A percentile compares a stretch with the other conserved stretches of the same genome.
Conservation (phyloP, 1,140 invertebrate species). For the Drosophila kohkoa region DNA sequence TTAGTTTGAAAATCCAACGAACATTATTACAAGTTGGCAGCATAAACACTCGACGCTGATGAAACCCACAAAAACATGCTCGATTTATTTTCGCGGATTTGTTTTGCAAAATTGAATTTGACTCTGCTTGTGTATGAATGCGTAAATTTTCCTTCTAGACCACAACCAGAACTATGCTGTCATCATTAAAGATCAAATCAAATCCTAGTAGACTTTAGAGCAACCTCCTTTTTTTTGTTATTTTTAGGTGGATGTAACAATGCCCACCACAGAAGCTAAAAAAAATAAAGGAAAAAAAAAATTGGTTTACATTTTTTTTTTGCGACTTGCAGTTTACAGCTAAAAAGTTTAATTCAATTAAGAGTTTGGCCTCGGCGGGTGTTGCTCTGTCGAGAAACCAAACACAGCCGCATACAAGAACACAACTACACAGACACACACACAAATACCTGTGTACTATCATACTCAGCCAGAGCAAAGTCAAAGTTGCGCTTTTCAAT, state of each 20-base stretch:
- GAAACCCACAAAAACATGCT: background rate
- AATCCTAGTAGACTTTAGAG: background rate
- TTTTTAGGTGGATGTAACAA: constrained; percentile 12
- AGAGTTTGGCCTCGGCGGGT: constrained; percentile 52
- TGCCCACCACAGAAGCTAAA: background rate
- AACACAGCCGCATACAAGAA: constrained; percentile 26
- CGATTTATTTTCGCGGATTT: background rate
- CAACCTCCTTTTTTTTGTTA: background rate
- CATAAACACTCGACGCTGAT: too few species aligned
- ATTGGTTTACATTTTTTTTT: constrained; percentile 32
- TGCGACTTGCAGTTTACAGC: constrained; percentile 34
- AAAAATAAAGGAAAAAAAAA: constrained; percentile 38
- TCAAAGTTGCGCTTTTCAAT: constrained; percentile 68
- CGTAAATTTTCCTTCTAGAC: too few species aligned
- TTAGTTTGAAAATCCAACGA: too few species aligned
- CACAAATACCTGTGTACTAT: constrained; percentile 17
- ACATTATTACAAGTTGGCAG: too few species aligned
- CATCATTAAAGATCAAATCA: constrained; percentile 6
- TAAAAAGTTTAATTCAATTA: constrained; percentile 70
- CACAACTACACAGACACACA: constrained; percentile 9
- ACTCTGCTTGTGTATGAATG: background rate
- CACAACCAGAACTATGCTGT: background rate
- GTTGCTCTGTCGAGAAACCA: constrained; percentile 43
- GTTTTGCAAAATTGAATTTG: background rate
- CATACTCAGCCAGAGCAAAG: constrained; percentile 39